phyloP scores from a whole-genome alignment of 53 echinoderm and acorn worm genomes.

The Crossaster papposus region DNA sequence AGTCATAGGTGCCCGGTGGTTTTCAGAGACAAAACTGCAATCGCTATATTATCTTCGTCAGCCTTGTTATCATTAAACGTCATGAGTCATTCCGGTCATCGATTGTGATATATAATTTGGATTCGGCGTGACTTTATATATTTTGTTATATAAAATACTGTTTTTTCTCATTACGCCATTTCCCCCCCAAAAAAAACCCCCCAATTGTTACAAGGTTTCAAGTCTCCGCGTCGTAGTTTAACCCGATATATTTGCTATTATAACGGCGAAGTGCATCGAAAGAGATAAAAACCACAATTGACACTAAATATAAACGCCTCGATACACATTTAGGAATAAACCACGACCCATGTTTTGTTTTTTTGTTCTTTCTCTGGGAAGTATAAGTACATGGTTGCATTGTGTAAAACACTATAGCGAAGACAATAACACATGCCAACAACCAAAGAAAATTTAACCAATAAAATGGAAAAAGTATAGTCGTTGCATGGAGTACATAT shows the following conservation, averaged over 20 bases:
- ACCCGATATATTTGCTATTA: constrained; percentile 48
- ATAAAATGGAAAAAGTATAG: not conserved
- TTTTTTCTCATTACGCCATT: not conserved
- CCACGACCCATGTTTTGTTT: not conserved
- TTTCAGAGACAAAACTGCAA: constrained; percentile 16
- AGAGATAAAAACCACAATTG: constrained; percentile 1
- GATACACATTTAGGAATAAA: not conserved
- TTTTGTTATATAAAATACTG: constrained; percentile 15
- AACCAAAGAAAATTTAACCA: not conserved
- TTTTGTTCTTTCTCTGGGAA: not conserved
- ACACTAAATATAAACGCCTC: not conserved
- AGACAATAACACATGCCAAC: constrained; percentile 35
- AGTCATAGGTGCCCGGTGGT: not conserved
- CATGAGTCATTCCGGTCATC: not conserved
- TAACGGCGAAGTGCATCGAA: constrained; percentile 56
- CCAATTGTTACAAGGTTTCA: not conserved
- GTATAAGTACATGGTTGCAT: constrained; percentile 27
- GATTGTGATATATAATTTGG: not conserved
- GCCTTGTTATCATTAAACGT: not conserved
- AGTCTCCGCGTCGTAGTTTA: not conserved
- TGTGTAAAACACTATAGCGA: constrained; percentile 25
- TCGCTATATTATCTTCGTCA: not conserved
- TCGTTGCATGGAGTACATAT: constrained; percentile 17
- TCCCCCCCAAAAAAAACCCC: too few species aligned
- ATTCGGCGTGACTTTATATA: not conserved